Percentiles rank a stretch among this genome's conserved stretches.
phyloP scores from a whole-genome alignment of 2,113 vertebrate species.

The Pampusana beccarii region DNA sequence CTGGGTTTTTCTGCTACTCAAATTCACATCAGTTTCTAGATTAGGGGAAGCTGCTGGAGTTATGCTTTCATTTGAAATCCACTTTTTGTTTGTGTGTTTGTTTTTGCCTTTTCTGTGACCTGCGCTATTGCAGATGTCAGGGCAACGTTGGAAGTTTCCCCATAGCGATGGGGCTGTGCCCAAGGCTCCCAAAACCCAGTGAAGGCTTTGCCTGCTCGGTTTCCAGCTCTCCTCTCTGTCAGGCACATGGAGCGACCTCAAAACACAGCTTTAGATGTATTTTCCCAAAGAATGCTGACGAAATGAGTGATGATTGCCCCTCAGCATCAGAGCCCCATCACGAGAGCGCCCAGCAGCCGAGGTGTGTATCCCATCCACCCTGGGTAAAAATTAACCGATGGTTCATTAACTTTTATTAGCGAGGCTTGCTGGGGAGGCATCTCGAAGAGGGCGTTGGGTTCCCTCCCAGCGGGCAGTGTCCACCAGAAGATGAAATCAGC shows the following conservation, averaged over 20 bases:
- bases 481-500: neutral
- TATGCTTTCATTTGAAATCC: neutral
- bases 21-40: neutral
- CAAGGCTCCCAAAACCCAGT: neutral
- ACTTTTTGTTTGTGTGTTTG: too few relatives aligned
- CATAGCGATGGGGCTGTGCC: neutral
- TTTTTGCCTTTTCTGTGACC: neutral
- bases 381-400: neutral
- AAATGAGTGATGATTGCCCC: neutral
- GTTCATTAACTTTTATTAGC: neutral
- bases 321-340: neutral
- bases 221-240: neutral
- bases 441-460: neutral
- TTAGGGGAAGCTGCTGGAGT: neutral
- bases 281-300: neutral
- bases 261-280: neutral
- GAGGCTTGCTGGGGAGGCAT: neutral
- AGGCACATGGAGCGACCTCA: neutral
- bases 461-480: neutral
- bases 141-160: neutral
- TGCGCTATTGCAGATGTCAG: neutral
- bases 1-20: neutral
- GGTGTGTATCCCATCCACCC: neutral
- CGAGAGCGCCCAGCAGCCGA: neutral
- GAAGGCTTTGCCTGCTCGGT: neutral